Conservation (phyloP, 2,888 invertebrate species). For the Netelia fuscicornis region DNA sequence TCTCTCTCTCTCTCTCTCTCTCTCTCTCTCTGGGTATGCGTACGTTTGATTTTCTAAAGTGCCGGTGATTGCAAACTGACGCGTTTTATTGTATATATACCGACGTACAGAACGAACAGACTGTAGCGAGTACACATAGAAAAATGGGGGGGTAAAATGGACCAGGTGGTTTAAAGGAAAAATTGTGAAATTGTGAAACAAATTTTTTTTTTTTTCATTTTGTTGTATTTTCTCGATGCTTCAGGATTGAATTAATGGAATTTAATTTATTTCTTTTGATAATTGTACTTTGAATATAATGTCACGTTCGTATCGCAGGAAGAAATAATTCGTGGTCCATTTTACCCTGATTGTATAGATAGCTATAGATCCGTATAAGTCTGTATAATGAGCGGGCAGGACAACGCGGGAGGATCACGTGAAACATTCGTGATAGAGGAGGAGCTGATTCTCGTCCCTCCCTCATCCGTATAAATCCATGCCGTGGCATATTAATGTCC, state of each 20-base stretch:
- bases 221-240: too few species aligned
- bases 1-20: too few species aligned
- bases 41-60: slow-evolving; percentile 81
- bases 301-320: too few species aligned
- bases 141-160: not conserved
- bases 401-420: slow-evolving; percentile 80
- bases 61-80: slow-evolving; percentile 80
- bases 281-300: too few species aligned
- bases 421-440: slow-evolving; percentile 75
- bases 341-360: not conserved
- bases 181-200: too few species aligned
- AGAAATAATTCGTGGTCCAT: too few species aligned
- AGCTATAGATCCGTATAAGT: not conserved
- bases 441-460: slow-evolving; percentile 4
- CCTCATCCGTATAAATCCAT: slow-evolving; percentile 10
- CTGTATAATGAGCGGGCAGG: slow-evolving; percentile 67
- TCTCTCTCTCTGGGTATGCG: slow-evolving; percentile 59
- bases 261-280: too few species aligned
- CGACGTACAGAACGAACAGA: not conserved
- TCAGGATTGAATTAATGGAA: too few species aligned
- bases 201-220: too few species aligned
- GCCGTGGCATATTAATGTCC: not conserved
- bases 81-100: slow-evolving; percentile 57
- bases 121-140: not conserved
- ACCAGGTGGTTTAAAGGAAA: too few species aligned